Evolutionary conservation across 2,888 invertebrate species (phyloP).

Genomic region (Myopa tessellatipennis): DNA sequence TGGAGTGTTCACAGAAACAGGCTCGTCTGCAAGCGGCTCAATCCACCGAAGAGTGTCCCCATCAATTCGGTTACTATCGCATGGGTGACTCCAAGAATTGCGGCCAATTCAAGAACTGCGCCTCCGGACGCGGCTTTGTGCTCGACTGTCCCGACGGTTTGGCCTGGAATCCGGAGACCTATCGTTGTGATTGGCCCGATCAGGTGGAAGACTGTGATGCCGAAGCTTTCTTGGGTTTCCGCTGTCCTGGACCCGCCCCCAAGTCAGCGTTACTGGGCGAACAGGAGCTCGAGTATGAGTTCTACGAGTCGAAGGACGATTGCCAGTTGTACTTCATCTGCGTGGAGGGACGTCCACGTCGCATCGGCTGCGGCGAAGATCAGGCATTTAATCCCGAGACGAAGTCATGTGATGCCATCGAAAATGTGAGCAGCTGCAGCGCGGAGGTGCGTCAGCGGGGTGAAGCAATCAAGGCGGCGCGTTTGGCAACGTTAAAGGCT

Average conservation of each 20-base stretch:
- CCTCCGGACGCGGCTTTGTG: conserved; percentile 78
- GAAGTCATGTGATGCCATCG: conserved; percentile 79
- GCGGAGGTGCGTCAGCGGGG: conserved; percentile 55
- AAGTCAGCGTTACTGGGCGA: conserved; percentile 65
- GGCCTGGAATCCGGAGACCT: conserved; percentile 78
- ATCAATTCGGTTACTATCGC: conserved; percentile 85
- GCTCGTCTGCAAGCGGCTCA: conserved; percentile 71
- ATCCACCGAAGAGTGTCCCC: conserved; percentile 83
- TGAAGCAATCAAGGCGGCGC: conserved; percentile 61
- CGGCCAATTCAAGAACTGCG: conserved; percentile 85
- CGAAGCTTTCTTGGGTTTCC: conserved; percentile 82
- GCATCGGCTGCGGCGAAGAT: conserved; percentile 81
- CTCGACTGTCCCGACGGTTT: conserved; percentile 87
- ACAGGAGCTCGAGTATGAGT: conserved; percentile 69
- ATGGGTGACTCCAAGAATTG: conserved; percentile 77
- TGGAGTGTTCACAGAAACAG: conserved; percentile 79
- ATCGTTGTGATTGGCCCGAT: conserved; percentile 91
- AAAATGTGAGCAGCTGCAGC: conserved; percentile 82
- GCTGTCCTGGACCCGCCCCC: conserved; percentile 75
- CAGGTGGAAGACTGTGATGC: conserved; percentile 83
- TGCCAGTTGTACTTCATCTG: conserved; percentile 86
- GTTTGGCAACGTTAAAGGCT: conserved; percentile 52
- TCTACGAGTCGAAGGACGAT: conserved; percentile 71
- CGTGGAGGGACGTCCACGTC: conserved; percentile 78
- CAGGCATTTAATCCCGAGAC: conserved; percentile 81